phyloP scores from a whole-genome alignment of 2,797 vertebrate genomes.

The Acanthiza pusilla region DNA sequence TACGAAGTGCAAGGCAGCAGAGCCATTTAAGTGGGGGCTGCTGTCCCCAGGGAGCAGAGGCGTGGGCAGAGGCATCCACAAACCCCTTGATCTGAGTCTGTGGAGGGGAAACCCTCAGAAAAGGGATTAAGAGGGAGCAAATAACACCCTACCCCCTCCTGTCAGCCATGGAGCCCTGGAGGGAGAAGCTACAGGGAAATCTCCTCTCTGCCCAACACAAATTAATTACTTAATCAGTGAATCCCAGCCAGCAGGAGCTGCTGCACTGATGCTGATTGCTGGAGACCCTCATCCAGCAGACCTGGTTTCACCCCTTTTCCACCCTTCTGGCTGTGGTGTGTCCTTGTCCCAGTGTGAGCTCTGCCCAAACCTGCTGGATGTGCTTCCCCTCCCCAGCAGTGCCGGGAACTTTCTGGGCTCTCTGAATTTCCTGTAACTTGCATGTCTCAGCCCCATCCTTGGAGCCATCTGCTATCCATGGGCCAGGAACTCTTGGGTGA shows the following conservation, averaged over 20 bases:
- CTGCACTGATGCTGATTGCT: background rate
- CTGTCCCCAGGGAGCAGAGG: background rate
- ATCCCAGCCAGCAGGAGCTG: background rate
- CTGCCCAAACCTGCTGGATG: background rate
- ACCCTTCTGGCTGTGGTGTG: background rate
- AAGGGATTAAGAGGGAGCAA: constrained; percentile 12
- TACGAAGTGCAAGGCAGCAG: background rate
- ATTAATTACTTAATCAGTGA: background rate
- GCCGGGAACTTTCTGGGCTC: background rate
- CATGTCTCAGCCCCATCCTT: fast-evolving
- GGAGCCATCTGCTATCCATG: background rate
- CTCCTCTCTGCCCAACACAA: background rate
- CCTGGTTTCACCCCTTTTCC: background rate
- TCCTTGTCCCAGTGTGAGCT: background rate
- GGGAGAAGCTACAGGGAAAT: background rate
- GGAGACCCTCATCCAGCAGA: background rate
- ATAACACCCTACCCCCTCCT: background rate
- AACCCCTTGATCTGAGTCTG: constrained; percentile 1
- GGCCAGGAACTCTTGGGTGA: background rate
- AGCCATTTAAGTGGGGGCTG: background rate
- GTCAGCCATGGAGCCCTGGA: background rate
- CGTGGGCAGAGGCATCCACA: background rate
- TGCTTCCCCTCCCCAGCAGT: fast-evolving
- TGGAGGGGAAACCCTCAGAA: background rate
- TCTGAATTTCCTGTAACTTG: background rate